Percentiles rank a stretch among this genome's conserved stretches.
Conservation (phyloP, 1,140 invertebrate species). For the Eufriesea mexicana region DNA sequence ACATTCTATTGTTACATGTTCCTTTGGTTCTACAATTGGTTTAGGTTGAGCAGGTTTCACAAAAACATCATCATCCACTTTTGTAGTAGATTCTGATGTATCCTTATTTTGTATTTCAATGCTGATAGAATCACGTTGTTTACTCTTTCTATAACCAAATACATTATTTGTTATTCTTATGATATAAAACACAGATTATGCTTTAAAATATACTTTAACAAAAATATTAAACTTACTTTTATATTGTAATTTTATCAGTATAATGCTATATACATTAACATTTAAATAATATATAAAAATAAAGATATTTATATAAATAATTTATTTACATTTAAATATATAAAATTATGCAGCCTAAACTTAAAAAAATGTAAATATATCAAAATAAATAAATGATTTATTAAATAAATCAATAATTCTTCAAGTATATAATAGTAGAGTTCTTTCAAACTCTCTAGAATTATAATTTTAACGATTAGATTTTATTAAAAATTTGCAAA, state of each 20-base stretch:
- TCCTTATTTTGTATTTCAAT: constrained; percentile 68
- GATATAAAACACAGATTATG: not conserved
- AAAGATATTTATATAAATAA: not conserved
- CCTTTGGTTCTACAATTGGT: constrained; percentile 66
- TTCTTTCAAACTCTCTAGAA: not conserved
- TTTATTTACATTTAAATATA: not conserved
- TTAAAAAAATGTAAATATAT: not conserved
- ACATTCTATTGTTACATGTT: constrained; percentile 63
- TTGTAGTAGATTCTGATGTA: constrained; percentile 59
- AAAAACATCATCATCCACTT: constrained; percentile 76
- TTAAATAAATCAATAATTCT: not conserved
- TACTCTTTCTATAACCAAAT: constrained; percentile 69
- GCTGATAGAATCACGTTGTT: constrained; percentile 70
- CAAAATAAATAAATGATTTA: not conserved
- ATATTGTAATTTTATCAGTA: not conserved
- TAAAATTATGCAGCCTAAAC: not conserved
- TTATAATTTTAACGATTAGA: not conserved
- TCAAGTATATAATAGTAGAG: not conserved
- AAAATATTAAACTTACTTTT: not conserved
- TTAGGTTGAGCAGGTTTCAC: constrained; percentile 76
- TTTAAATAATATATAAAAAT: not conserved
- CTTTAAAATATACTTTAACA: not conserved
- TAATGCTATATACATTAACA: not conserved
- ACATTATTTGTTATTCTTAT: not conserved
- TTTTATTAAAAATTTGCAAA: not conserved